Conservation (phyloP, 2,888 invertebrate genomes). For the Boloria selene region DNA sequence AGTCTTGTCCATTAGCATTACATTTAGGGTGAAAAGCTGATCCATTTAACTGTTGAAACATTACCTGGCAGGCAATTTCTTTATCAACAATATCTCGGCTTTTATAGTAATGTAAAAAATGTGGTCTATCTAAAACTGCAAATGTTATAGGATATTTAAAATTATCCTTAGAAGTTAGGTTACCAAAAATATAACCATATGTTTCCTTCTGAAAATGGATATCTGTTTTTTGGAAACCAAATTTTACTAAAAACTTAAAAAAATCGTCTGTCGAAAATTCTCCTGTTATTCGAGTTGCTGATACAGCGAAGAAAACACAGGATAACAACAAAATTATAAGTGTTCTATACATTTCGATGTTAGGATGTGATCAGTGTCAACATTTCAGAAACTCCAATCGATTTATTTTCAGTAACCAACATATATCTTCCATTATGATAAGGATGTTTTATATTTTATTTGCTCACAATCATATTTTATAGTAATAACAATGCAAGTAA, state of each 20-base stretch:
- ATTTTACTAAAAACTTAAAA: conserved; percentile 96
- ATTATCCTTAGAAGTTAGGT: conserved; percentile 88
- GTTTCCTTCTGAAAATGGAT: conserved; percentile 91
- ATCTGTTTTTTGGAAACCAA: conserved; percentile 98
- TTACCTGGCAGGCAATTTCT: conserved; percentile 89
- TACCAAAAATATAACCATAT: conserved; percentile 97
- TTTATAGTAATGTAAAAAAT: conserved; percentile 95
- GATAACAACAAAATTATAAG: conserved; percentile 56
- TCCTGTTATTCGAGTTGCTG: conserved; percentile 67
- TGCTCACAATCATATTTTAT: conserved; percentile 1
- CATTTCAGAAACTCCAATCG: conserved; percentile 32
- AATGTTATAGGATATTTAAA: conserved; percentile 89
- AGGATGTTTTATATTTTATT: not conserved
- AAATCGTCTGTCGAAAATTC: conserved; percentile 84
- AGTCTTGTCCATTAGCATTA: conserved; percentile 88
- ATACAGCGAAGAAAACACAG: conserved; percentile 53
- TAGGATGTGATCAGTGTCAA: conserved; percentile 35
- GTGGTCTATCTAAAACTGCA: conserved; percentile 93
- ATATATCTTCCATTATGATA: conserved; percentile 11
- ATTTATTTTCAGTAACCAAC: not conserved
- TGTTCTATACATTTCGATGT: conserved; percentile 59
- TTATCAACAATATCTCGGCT: conserved; percentile 85
- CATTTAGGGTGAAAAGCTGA: conserved; percentile 93
- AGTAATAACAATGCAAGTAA: conserved; percentile 11
- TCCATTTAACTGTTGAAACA: conserved; percentile 92